These are phyloP conservation scores for Sandelia bainsii DNA, from an alignment of 2,797 vertebrate species.

Conservation along the genomic window DNA sequence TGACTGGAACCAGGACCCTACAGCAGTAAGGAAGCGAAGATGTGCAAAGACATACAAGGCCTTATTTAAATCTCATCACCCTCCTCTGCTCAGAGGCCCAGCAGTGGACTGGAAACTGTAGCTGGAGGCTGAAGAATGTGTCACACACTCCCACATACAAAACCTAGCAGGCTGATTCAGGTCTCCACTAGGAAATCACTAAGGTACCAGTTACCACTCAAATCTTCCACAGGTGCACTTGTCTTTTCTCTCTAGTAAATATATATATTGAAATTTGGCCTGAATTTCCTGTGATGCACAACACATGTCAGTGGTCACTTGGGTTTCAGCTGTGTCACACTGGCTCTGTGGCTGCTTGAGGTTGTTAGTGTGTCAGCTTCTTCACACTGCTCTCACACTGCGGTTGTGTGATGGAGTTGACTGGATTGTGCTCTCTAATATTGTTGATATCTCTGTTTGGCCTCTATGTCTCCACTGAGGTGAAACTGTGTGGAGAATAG, in stretches of 20 bases:
- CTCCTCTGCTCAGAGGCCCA: slow-evolving; percentile 33
- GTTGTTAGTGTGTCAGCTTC: no score
- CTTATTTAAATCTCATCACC: slow-evolving; percentile 63
- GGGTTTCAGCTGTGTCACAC: no score
- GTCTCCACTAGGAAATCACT: neutral
- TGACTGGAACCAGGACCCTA: slow-evolving; percentile 26
- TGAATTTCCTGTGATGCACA: neutral
- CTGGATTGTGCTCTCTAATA: no score
- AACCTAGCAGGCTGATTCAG: no score
- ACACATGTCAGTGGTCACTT: neutral
- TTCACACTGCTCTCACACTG: no score
- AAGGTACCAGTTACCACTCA: neutral
- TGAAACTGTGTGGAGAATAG: no score
- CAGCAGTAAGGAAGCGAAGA: slow-evolving; percentile 6
- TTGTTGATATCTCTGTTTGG: no score
- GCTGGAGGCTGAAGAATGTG: slow-evolving; percentile 68
- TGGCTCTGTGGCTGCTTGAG: no score
- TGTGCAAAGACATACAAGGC: slow-evolving; percentile 55
- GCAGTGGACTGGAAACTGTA: slow-evolving; percentile 48
- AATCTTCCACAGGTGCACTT: neutral
- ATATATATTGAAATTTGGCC: neutral
- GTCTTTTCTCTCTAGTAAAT: neutral
- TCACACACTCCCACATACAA: slow-evolving; percentile 44
- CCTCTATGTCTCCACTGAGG: no score
- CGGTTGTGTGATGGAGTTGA: no score